Base-by-base conservation (phyloP, 2,888 invertebrate genomes). In the Leptura quadrifasciata region DNA sequence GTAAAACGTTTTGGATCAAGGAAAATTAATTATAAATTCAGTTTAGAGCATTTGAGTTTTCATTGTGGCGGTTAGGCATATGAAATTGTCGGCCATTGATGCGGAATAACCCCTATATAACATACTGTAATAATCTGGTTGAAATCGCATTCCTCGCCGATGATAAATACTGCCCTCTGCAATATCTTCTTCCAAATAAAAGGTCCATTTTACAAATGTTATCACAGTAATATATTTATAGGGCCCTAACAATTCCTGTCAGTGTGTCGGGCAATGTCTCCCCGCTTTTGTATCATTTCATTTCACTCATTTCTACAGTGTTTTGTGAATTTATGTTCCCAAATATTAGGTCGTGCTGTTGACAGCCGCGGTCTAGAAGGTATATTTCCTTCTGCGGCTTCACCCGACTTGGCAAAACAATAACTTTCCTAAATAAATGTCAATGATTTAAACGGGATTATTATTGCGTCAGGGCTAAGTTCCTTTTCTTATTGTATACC, bases 321-420 rank as follows among this genome's bases (percentile, higher is more conserved):
- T 90, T 90, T 89, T 89, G 89, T 89, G 89, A 91, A 91, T 91
- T 91, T 91, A 91, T 91, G 90, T 90, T 87, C 88, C 87, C 88
- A 87, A 90, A 90, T 91, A 91, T 91, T 90, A 90, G 89, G 89
- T 89, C 81, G 85, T 86, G 87, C 82, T 85, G 83, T 80, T 88
- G 88, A 88, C 88, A 88, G 86, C 82, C 81, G 79, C 78, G 82
- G 80, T 82, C 79, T 83, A 75, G 82, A 79, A 84, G 86, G 85
- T 86, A 85, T 84, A 86, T 86, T 86, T 86, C 83, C 86, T 83
- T 79, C 76, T 84, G 86, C 80, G 85, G 85, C 84, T 82, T 83
- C 79, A 82, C 79, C 82, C 83, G 83, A 81, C 84, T 81, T 81
- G 77, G 80, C 72, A 77, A 77, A 81, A 87, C 87, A 87, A 88